Conservation (phyloP, 2,113 vertebrate species). For the Carlito syrichta region DNA sequence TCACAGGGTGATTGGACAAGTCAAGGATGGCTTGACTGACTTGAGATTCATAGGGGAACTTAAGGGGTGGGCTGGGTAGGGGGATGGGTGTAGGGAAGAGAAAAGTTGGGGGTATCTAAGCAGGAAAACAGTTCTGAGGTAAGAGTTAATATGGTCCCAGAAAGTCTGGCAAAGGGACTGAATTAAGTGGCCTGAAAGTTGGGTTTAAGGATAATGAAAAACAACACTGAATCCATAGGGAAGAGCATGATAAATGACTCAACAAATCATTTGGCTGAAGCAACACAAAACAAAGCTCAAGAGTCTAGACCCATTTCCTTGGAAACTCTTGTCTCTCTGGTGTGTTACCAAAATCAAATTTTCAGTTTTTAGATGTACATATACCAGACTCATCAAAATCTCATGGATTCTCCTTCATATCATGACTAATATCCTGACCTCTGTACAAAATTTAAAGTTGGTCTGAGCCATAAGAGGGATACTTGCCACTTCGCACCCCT, state of each 20-base stretch:
- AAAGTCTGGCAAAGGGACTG: neutral
- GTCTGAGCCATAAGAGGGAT: neutral
- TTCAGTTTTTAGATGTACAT: neutral
- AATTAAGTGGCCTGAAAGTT: neutral
- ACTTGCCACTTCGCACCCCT: neutral
- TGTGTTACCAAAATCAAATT: conserved; percentile 8
- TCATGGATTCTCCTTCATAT: neutral
- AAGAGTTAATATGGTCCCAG: neutral
- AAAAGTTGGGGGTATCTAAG: neutral
- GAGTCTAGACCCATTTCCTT: neutral
- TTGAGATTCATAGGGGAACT: neutral
- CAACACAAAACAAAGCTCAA: neutral
- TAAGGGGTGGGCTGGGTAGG: neutral
- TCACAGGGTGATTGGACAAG: neutral
- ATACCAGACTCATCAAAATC: neutral
- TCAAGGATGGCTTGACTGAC: neutral
- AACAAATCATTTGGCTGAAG: neutral
- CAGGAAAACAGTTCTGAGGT: neutral
- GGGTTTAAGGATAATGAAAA: neutral
- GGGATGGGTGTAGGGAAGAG: neutral
- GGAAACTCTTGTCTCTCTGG: neutral
- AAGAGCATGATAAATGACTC: neutral
- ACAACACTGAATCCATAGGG: neutral
- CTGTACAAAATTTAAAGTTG: neutral
- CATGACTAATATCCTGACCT: neutral